Evolutionary conservation across 2,888 invertebrate genomes (phyloP).

Genomic region (Calliphora vomitoria): DNA sequence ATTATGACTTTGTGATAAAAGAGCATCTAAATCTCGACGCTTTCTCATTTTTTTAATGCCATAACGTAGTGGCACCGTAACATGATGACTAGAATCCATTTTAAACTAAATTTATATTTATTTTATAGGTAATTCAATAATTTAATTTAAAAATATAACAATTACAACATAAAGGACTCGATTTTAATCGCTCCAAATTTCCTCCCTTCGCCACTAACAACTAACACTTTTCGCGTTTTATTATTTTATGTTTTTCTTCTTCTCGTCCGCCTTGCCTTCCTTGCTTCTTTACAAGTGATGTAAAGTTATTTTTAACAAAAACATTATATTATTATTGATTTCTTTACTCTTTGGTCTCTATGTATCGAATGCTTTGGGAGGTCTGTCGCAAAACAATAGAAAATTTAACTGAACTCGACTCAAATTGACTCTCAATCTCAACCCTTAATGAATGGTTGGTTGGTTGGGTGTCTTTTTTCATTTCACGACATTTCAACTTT

Average conservation of each 20-base stretch:
- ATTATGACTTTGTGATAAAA: slow-evolving; percentile 85
- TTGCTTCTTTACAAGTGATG: slow-evolving; percentile 59
- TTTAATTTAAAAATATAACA: slow-evolving; percentile 43
- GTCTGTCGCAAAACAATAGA: slow-evolving; percentile 49
- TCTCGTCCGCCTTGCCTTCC: slow-evolving; percentile 46
- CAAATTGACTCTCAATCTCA: slow-evolving; percentile 65
- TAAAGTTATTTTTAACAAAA: slow-evolving; percentile 72
- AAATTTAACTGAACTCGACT: slow-evolving; percentile 58
- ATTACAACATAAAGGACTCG: slow-evolving; percentile 38
- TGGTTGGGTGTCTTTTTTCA: slow-evolving; percentile 10
- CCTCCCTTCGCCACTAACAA: background rate
- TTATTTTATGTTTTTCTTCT: slow-evolving; percentile 44
- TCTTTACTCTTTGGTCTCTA: slow-evolving; percentile 47
- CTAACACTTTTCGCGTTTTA: slow-evolving; percentile 43
- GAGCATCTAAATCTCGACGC: slow-evolving; percentile 90
- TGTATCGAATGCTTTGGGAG: slow-evolving; percentile 36
- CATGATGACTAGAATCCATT: slow-evolving; percentile 88
- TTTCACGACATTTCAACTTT: slow-evolving; percentile 46
- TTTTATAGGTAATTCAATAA: slow-evolving; percentile 21
- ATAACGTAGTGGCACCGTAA: slow-evolving; percentile 87
- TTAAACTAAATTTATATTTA: slow-evolving; percentile 63
- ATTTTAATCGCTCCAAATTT: slow-evolving; percentile 17
- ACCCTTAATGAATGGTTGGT: slow-evolving; percentile 57
- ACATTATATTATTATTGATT: slow-evolving; percentile 74
- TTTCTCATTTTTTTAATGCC: slow-evolving; percentile 91